Conservation (phyloP, 1,140 invertebrate species). For the Drosophila biarmipes region DNA sequence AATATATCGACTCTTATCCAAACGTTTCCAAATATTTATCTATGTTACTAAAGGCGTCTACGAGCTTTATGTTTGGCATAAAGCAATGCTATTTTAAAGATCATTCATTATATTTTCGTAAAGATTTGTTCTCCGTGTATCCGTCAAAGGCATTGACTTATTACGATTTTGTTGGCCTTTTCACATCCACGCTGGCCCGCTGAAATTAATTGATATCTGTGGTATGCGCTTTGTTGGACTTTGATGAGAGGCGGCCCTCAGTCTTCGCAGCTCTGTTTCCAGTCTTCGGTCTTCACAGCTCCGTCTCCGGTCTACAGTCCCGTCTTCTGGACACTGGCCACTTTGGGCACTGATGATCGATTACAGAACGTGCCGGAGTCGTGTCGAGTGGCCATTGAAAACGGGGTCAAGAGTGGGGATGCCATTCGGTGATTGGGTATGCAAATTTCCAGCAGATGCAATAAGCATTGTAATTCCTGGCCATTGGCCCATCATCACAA, state of each 20-base stretch:
- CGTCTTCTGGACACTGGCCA: constrained; percentile 41
- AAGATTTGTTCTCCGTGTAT: constrained; percentile 16
- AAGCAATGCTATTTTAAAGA: too few species aligned
- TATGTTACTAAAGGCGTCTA: too few species aligned
- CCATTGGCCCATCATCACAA: constrained; percentile 68
- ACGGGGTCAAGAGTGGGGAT: constrained; percentile 76
- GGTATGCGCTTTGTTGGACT: constrained; percentile 77
- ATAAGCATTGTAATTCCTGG: constrained; percentile 73
- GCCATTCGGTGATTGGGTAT: constrained; percentile 71
- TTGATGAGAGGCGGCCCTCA: constrained; percentile 40
- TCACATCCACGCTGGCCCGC: constrained; percentile 60
- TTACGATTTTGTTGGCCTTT: constrained; percentile 82
- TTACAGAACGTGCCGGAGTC: constrained; percentile 74
- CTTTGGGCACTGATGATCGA: constrained; percentile 76
- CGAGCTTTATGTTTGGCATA: too few species aligned
- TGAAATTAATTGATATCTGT: constrained; percentile 82
- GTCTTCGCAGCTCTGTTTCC: constrained; percentile 12
- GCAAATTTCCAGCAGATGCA: constrained; percentile 62
- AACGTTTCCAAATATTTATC: too few species aligned
- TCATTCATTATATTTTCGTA: background rate
- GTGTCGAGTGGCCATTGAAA: constrained; percentile 32
- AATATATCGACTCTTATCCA: too few species aligned
- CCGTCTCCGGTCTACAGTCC: background rate
- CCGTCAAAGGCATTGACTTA: constrained; percentile 74
- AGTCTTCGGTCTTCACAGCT: constrained; percentile 17